These are phyloP conservation scores for Nematopogon swammerdamellus DNA, from an alignment of 2,888 invertebrate genomes.

Conservation along the genomic window DNA sequence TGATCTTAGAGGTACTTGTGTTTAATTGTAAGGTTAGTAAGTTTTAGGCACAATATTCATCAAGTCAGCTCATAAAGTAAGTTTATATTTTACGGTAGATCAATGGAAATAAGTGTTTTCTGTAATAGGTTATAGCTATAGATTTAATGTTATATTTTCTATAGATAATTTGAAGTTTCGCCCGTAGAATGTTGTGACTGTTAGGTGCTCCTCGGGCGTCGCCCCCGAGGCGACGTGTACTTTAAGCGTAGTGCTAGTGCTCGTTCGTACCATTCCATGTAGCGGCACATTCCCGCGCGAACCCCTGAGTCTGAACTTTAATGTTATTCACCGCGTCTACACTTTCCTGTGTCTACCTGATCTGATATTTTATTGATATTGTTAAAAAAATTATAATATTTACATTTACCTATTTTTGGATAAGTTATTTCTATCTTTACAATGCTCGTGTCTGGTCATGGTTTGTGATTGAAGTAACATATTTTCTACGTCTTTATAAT, in stretches of 20 bases:
- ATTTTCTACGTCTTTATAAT: background rate
- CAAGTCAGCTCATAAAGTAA: conserved; percentile 45
- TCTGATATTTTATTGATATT: background rate
- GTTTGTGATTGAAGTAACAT: background rate
- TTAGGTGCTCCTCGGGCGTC: background rate
- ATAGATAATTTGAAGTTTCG: background rate
- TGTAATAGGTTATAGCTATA: background rate
- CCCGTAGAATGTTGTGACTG: background rate
- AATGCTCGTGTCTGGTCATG: background rate
- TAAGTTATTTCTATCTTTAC: background rate
- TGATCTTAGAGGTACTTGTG: conserved; percentile 1
- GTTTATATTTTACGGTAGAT: background rate
- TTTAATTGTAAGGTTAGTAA: conserved; percentile 12
- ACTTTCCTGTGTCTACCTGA: background rate
- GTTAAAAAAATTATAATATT: background rate
- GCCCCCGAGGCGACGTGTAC: background rate
- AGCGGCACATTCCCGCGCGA: background rate
- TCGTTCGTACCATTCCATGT: background rate
- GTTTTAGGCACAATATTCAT: conserved; percentile 49
- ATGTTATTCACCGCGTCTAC: background rate
- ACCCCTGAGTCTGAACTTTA: background rate
- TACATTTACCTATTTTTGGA: background rate
- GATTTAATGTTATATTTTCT: background rate
- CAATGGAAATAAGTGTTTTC: background rate
- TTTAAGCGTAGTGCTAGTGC: background rate